Percentiles rank a stretch among this genome's conserved stretches.
phyloP scores from a whole-genome alignment of 2,113 vertebrate species.

The Corydoras sp. region DNA sequence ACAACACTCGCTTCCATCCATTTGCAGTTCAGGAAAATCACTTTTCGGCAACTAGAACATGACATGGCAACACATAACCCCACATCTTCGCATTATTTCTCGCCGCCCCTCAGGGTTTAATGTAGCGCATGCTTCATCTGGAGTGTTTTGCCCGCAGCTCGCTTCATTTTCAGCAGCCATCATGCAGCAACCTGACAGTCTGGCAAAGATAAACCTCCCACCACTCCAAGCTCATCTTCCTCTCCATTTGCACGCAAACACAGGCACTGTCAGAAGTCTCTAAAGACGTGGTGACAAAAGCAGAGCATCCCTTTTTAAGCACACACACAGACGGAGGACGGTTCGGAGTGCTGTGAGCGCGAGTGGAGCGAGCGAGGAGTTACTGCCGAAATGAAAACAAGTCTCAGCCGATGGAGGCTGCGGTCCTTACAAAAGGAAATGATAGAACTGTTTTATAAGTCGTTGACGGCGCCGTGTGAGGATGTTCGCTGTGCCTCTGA shows the following conservation, averaged over 20 bases:
- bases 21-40: too few species aligned
- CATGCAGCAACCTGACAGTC: conserved; percentile 35
- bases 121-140: conserved; percentile 43
- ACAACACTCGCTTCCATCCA: too few species aligned
- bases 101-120: conserved; percentile 38
- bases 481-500: too few species aligned
- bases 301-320: conserved; percentile 8
- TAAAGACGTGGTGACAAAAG: conserved; percentile 18
- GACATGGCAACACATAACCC: conserved; percentile 31
- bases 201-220: conserved; percentile 28
- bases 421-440: too few species aligned
- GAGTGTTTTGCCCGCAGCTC: conserved; percentile 23
- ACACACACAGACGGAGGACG: conserved; percentile 17
- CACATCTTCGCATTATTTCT: conserved; percentile 35
- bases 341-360: neutral
- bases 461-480: too few species aligned
- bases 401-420: neutral
- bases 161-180: conserved; percentile 36
- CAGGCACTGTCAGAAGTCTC: conserved; percentile 8
- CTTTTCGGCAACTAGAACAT: conserved; percentile 18
- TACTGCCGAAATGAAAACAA: neutral
- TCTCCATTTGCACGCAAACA: conserved; percentile 8
- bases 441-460: too few species aligned
- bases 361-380: conserved; percentile 16
- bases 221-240: conserved; percentile 27